These are phyloP conservation scores for Amphilophus citrinellus DNA, from an alignment of 2,113 vertebrate species.

Conservation along the genomic window DNA sequence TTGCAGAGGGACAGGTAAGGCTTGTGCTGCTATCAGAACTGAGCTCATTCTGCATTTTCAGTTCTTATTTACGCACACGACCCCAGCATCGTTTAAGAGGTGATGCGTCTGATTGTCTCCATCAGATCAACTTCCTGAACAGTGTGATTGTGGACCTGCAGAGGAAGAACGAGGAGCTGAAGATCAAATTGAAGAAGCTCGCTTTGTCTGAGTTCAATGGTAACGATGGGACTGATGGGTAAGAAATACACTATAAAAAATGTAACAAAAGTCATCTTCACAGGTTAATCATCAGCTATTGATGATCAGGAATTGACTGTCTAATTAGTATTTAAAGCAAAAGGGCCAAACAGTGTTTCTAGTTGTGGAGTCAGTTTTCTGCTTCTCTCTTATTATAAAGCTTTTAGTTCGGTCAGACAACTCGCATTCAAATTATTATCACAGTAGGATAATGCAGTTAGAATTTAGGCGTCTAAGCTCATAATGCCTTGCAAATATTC, in stretches of 20 bases:
- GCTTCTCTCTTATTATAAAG: not conserved
- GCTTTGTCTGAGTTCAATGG: constrained; percentile 92
- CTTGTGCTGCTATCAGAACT: not conserved
- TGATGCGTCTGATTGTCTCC: not conserved
- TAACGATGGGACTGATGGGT: constrained; percentile 89
- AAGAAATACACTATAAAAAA: constrained; percentile 26
- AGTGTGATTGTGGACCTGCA: constrained; percentile 97
- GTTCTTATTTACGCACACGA: not conserved
- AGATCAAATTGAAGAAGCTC: constrained; percentile 92
- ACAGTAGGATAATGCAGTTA: not conserved
- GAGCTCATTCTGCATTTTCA: not conserved
- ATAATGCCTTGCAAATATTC: not conserved
- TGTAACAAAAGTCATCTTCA: not conserved
- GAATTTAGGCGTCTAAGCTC: not conserved
- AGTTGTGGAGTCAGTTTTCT: not conserved
- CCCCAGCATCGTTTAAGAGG: not conserved
- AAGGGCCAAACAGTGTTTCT: not conserved
- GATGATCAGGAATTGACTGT: not conserved
- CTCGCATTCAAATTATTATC: not conserved
- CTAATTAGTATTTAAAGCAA: not conserved
- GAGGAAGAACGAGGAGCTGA: constrained; percentile 92
- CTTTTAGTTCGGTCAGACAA: not conserved
- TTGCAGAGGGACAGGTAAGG: constrained; percentile 91
- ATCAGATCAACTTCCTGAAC: constrained; percentile 96
- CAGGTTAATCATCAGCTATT: not conserved